Evolutionary conservation across 2,113 vertebrate genomes (phyloP).

Genomic region (Ifrita kowaldi): DNA sequence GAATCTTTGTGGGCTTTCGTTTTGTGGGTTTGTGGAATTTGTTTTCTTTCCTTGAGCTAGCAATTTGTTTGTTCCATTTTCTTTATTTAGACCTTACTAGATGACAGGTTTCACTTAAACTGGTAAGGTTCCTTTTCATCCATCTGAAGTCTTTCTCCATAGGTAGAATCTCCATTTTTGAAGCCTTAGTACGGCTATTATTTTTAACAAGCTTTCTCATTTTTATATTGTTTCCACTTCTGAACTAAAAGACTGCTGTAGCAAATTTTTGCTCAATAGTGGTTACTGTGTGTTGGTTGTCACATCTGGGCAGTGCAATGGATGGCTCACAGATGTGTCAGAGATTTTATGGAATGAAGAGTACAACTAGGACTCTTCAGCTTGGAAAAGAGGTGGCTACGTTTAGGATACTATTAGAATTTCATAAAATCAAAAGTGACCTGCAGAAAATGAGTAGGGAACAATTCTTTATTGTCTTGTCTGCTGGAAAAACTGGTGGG

Average conservation of each 20-base stretch:
- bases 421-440: neutral
- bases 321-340: neutral
- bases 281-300: neutral
- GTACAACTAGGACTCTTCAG: neutral
- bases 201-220: neutral
- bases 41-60: neutral
- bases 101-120: neutral
- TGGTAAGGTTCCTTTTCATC: neutral
- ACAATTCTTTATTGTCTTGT: neutral
- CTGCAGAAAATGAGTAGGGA: neutral
- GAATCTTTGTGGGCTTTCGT: neutral
- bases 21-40: neutral
- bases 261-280: neutral
- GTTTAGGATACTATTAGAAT: neutral
- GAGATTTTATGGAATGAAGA: neutral
- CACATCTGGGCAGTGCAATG: neutral
- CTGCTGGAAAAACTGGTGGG: neutral
- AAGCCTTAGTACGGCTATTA: neutral
- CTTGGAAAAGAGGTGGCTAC: neutral
- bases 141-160: neutral
- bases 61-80: neutral
- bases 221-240: neutral
- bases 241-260: neutral
- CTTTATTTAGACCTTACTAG: neutral
- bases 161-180: neutral